Base-by-base conservation (phyloP, 2,797 vertebrate genomes). In the Hafferia zeledoni region DNA sequence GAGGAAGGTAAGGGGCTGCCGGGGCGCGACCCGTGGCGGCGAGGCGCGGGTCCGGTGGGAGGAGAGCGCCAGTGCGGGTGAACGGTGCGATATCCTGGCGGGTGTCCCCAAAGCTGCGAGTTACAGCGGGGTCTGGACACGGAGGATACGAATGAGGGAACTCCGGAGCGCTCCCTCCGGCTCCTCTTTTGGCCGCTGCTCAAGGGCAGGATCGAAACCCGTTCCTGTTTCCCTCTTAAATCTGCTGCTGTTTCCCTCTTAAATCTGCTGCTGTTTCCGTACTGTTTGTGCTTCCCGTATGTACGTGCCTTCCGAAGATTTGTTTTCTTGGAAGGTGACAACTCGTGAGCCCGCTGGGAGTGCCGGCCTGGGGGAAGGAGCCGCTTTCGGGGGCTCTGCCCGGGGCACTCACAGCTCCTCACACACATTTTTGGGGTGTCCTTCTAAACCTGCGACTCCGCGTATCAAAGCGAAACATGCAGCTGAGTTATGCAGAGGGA, bases 1-100 rank as follows among this genome's bases (percentile, higher is more conserved):
- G 87, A 72, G 91, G 76, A 94, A 95, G 96, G 95, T 96, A 82
- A 87, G 95, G 31, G 46, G 47, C 82, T 67, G 76, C 11, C 13
- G 41, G 30, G 65, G 53, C 17, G 9, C 68, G 39, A 33, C 11
- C 20, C 33, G 33, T 27, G n/a, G 57, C 27, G 75, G 67, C 11
- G 22, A 39, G 46, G 75, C 27, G 41, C 28, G 15, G 33, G 50
- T 60, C 17, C 18, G 5, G 46, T 24, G 28, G 37, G 28, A 43
- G 50, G 44, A 60, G 76, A 70, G 55, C 20, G 17, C 17, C 19
- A 2, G 39, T 1, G 46, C 22, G 25, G 31, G 5, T 10, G n/a
- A n/a, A 11, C 11, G 10, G 13, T 49, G 28, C 2, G 39, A 3
- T 17, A 5, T 11, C 24, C 12, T 10, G 11, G 52, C 17, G 15